Evolutionary conservation across 2,113 vertebrate species (phyloP), one percentile per base, ranked within the genome.

Genomic region (Myrmecophaga tridactyla): DNA sequence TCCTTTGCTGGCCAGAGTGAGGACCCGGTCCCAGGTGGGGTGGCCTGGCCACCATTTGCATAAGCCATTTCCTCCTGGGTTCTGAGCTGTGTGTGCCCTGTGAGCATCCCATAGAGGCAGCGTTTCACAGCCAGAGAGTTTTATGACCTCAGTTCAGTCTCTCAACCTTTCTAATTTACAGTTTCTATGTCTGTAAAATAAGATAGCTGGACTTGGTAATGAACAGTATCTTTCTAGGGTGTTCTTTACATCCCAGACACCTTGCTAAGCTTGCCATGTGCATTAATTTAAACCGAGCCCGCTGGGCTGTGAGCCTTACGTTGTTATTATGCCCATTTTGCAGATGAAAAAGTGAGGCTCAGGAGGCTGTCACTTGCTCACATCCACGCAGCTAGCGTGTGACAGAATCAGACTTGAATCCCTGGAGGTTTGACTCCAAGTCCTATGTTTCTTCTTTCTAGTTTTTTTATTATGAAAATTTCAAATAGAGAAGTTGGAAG

Each of bases 1-100:
- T 97, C 95, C 97, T 96, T n/a, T 89, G 93, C 80, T 96, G 96
- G 91, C 75, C 62, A 89, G 94, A 94, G 93, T 3, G 48, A 92
- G 89, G 94, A 69, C 88, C 46, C 65, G 3, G 53, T 81, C 89
- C 86, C 96, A 96, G 96, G 95, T 97, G 96, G 95, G 86, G 56
- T 82, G 2, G 0, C 67, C 39, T 25, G 63, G 29, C 41, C 53
- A 7, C 25, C 15, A 91, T 98, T 98, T 97, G 97, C 98, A 97
- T 97, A 95, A 48, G 0, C 69, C 73, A 21, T 86, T 3, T 77
- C 0, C 82, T 72, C 89, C 76, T 69, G 25, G 85, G 78, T 60
- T 96, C 90, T 62, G 8, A 63, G n/a, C n/a, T 75, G 94, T 69
- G 51, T 76, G 58, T 3, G 15, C 76, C 18, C 31, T 43, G 75